These are phyloP conservation scores for Lasioglossum vierecki DNA, from an alignment of 2,888 invertebrate genomes.

Conservation along the genomic window DNA sequence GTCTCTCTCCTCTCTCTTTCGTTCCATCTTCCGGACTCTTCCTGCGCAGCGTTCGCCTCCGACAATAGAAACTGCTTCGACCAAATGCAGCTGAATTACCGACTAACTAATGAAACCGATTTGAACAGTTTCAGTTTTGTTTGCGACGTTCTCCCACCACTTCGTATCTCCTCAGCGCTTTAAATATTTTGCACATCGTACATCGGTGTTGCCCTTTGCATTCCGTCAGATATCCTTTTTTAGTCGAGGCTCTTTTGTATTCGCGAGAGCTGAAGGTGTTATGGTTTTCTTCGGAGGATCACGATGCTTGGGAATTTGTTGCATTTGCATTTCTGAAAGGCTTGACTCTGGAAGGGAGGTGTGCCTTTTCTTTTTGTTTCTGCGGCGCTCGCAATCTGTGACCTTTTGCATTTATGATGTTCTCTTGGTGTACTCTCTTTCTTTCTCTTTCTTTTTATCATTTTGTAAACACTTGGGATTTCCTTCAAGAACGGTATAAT, in stretches of 20 bases:
- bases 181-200: not conserved
- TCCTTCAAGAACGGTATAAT: not conserved
- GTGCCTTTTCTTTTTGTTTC: not conserved
- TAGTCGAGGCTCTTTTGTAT: not conserved
- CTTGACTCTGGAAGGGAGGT: not conserved
- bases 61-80: conserved; percentile 49
- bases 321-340: not conserved
- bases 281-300: not conserved
- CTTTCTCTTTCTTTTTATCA: not conserved
- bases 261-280: not conserved
- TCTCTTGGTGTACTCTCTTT: not conserved
- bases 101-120: conserved; percentile 58
- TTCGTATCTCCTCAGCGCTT: not conserved
- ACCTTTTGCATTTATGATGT: not conserved
- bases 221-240: not conserved
- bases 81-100: conserved; percentile 45
- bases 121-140: conserved; percentile 44
- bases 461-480: not conserved
- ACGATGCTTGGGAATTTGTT: not conserved
- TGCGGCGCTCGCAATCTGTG: not conserved
- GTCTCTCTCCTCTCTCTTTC: conserved; percentile 21
- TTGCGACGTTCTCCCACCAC: not conserved
- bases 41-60: conserved; percentile 40
- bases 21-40: conserved; percentile 55
- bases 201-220: not conserved